Conservation (phyloP, 92 coral and sea anemone genomes). For the Pocillopora meandrina region DNA sequence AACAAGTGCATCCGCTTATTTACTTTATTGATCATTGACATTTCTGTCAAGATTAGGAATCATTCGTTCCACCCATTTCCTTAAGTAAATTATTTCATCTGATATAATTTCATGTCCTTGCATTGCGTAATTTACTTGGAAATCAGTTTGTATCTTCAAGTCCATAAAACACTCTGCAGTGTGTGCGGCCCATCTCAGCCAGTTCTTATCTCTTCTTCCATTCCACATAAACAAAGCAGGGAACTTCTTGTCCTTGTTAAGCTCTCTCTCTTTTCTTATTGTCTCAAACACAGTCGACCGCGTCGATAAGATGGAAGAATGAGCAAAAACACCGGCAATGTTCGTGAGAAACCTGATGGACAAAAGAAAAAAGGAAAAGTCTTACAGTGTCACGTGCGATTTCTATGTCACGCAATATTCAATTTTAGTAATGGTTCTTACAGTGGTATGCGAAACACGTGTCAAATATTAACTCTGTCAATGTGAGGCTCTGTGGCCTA, state of each 20-base stretch:
- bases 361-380: background rate
- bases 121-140: slow-evolving; percentile 67
- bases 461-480: too few relatives aligned
- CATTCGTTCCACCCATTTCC: slow-evolving; percentile 41
- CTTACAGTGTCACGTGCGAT: background rate
- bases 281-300: slow-evolving; percentile 67
- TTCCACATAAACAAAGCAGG: slow-evolving; percentile 75
- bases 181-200: slow-evolving; percentile 81
- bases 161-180: slow-evolving; percentile 83
- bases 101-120: slow-evolving; percentile 64
- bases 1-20: too few relatives aligned
- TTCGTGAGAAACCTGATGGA: slow-evolving; percentile 68
- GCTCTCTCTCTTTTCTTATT: slow-evolving; percentile 54
- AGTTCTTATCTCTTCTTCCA: slow-evolving; percentile 67
- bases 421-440: too few relatives aligned
- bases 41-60: background rate
- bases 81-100: slow-evolving; percentile 31
- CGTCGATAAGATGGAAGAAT: slow-evolving; percentile 68
- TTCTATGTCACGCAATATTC: too few relatives aligned
- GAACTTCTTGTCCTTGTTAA: slow-evolving; percentile 52
- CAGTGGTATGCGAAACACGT: too few relatives aligned
- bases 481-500: too few relatives aligned
- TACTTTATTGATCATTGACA: too few relatives aligned
- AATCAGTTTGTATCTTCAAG: slow-evolving; percentile 67
- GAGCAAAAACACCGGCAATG: slow-evolving; percentile 85